Conservation (phyloP, 2,797 vertebrate genomes). For the Phrynocephalus vlangalii region DNA sequence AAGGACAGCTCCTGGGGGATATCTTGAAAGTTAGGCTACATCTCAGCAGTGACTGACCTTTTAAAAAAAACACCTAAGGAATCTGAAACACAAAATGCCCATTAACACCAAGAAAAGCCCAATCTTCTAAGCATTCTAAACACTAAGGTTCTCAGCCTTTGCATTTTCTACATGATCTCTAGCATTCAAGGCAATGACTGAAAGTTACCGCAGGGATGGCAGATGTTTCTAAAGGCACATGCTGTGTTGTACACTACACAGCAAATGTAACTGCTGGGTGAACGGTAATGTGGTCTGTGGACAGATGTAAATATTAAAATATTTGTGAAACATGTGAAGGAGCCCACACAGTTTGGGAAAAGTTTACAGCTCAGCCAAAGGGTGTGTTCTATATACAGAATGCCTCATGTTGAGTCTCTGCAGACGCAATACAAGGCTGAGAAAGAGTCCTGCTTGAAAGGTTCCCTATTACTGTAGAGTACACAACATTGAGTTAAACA, state of each 20-base stretch:
- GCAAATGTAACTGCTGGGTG: neutral
- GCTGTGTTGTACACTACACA: neutral
- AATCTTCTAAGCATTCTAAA: neutral
- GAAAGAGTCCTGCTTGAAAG: neutral
- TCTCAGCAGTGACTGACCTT: neutral
- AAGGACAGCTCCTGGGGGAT: constrained; percentile 69
- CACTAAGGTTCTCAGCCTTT: neutral
- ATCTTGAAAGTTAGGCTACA: constrained; percentile 3
- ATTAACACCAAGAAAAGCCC: neutral
- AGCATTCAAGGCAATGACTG: neutral
- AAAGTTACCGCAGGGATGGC: neutral
- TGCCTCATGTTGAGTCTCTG: neutral
- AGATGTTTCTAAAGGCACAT: neutral
- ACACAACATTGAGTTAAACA: neutral
- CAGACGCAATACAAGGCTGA: neutral
- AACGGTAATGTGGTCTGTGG: neutral
- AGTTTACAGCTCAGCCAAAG: no score
- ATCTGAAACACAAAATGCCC: neutral
- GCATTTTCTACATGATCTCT: neutral
- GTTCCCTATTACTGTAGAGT: neutral
- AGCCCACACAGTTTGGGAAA: neutral
- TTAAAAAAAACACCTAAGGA: neutral
- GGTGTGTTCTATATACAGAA: neutral
- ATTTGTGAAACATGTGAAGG: neutral
- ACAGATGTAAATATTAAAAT: neutral